A percentile compares a stretch with the other conserved stretches of the same genome.
These are phyloP conservation scores for Zootoca vivipara DNA, from an alignment of 2,113 vertebrate genomes.

Conservation along the genomic window DNA sequence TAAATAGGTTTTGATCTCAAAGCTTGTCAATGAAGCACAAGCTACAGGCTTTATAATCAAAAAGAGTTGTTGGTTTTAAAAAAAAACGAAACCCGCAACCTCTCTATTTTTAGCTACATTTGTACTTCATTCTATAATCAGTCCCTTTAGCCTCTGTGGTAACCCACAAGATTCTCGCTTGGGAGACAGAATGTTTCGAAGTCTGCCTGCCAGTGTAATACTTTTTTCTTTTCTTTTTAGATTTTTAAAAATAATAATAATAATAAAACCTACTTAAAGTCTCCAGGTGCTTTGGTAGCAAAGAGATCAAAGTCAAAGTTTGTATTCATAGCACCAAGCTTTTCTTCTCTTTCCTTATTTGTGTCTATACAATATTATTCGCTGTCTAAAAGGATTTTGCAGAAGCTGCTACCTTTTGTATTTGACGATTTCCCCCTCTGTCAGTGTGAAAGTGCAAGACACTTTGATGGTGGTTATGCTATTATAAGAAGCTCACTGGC, in stretches of 20 bases:
- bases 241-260: neutral
- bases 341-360: conserved; percentile 19
- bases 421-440: conserved; percentile 40
- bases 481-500: conserved; percentile 28
- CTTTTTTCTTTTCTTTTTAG: neutral
- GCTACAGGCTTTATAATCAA: conserved; percentile 27
- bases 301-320: conserved; percentile 58
- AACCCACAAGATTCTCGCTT: conserved; percentile 52
- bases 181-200: conserved; percentile 54
- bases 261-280: conserved; percentile 66
- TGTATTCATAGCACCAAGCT: conserved; percentile 54
- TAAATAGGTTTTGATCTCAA: conserved; percentile 20
- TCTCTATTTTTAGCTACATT: conserved; percentile 18
- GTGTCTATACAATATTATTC: neutral
- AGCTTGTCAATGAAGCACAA: conserved; percentile 3
- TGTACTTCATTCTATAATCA: conserved; percentile 49
- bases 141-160: conserved; percentile 18
- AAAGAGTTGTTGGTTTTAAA: no score
- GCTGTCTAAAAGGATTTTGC: conserved; percentile 47
- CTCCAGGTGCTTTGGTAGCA: conserved; percentile 44
- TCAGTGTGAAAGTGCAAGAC: conserved; percentile 35
- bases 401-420: conserved; percentile 45
- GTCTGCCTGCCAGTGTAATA: conserved; percentile 43
- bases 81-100: neutral
- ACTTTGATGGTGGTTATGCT: conserved; percentile 42